Evolutionary conservation across 2,113 vertebrate species (phyloP), one percentile per base, ranked within the genome.

Genomic region (Falcunculus frontatus): DNA sequence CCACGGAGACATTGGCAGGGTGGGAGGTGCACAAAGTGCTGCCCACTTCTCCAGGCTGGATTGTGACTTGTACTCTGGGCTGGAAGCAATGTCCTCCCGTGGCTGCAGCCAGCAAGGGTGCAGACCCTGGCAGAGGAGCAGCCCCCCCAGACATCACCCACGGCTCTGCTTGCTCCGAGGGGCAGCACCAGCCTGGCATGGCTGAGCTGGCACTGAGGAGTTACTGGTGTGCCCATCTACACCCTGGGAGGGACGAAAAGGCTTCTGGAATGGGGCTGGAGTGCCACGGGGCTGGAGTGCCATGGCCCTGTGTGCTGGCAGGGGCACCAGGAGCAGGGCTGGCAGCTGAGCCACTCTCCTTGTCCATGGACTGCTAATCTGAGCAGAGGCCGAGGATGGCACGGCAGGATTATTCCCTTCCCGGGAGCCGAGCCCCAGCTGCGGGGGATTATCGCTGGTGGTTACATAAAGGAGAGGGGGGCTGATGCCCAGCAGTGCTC

Each of bases 391-490:
- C 0, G 25, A 25, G 67, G 78, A 85, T 94, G 33, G 53, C 91
- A 39, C 1, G 0, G 23, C 67, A 78, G 96, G 96, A 97, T 97
- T 93, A 97, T 85, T 90, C 74, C 44, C 53, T 30, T 42, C 7
- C 74, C 3, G 2, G 10, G 60, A 96, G 84, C 87, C 5, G 6
- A 84, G 77, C 53, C 62, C 73, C 93, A 91, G 93, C 84, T 85
- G 91, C 17, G 20, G n/a, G 37, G 63, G 95, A 97, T 97, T 97
- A 96, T 47, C 1, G 13, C 60, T 11, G 57, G 33, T 37, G 52
- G 33, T 97, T 97, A 96, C 7, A 12, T 96, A 96, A 97, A 91
- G 67, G 22, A 56, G 27, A 96, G 91, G 84, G 91, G 70, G 93
- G 93, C 57, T 73, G 23, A 10, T 41, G 46, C 49, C 74, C 17